phyloP scores from a whole-genome alignment of 2,888 invertebrate genomes.

The Rapana venosa region DNA sequence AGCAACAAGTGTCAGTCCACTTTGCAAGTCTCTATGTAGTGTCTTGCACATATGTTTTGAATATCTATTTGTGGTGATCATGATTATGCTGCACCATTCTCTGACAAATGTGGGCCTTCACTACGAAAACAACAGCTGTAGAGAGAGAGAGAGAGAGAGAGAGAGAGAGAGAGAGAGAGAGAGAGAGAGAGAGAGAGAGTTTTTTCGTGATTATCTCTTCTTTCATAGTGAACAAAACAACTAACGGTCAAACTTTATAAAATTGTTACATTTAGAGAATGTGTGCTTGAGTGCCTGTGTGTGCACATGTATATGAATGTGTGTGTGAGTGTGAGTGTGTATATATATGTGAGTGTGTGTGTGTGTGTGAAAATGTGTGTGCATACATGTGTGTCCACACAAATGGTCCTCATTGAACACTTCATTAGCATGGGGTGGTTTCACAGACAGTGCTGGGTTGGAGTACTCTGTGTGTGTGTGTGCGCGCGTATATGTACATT shows the following conservation, averaged over 20 bases:
- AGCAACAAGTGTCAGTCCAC: slow-evolving; percentile 67
- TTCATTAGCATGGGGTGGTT: too few species aligned
- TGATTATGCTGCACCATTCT: not conserved
- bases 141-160: too few species aligned
- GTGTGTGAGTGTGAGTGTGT: not conserved
- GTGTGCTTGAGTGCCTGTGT: not conserved
- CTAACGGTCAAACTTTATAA: too few species aligned
- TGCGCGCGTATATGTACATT: too few species aligned
- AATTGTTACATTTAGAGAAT: too few species aligned
- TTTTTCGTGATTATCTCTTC: too few species aligned
- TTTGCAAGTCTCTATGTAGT: not conserved
- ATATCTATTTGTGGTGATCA: not conserved
- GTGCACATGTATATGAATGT: not conserved
- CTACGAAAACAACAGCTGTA: not conserved
- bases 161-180: too few species aligned
- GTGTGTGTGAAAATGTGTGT: not conserved
- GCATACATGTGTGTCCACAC: not conserved
- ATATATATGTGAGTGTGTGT: not conserved
- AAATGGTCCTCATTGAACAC: too few species aligned
- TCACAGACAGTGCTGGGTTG: too few species aligned
- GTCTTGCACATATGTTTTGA: not conserved
- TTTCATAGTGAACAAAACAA: too few species aligned
- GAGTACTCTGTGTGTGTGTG: too few species aligned
- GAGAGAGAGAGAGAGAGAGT: too few species aligned
- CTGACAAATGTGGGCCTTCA: not conserved